Conservation (phyloP, 2,113 vertebrate genomes). For the Rynchops niger region DNA sequence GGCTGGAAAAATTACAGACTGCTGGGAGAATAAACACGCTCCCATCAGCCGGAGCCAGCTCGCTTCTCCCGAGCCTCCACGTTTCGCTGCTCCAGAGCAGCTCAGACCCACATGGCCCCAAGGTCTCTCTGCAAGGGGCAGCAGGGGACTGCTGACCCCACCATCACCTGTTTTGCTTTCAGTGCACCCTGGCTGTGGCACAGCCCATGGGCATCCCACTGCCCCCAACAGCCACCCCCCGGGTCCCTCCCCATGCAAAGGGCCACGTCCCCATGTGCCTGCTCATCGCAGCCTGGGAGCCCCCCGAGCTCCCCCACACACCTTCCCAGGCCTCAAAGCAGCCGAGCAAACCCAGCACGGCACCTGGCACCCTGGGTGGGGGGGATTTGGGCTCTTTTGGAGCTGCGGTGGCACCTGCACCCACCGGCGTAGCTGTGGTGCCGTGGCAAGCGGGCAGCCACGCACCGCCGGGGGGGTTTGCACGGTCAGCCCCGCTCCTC, state of each 20-base stretch:
- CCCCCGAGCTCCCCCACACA: fast-evolving
- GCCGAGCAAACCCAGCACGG: fast-evolving
- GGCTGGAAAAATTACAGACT: conserved; percentile 20
- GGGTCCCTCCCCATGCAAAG: neutral
- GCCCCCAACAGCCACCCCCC: too few relatives aligned
- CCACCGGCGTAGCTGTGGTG: neutral
- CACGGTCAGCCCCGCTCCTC: neutral
- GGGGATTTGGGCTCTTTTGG: fast-evolving
- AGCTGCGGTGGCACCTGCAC: fast-evolving
- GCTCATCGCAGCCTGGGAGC: neutral
- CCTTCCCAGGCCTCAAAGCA: neutral
- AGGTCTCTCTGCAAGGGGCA: neutral
- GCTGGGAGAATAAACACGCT: conserved; percentile 45
- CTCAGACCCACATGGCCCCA: fast-evolving
- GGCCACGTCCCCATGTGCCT: fast-evolving
- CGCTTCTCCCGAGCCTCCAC: neutral
- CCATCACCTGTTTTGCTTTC: neutral
- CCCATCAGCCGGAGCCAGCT: neutral
- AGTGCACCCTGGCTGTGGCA: fast-evolving
- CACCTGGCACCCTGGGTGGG: fast-evolving
- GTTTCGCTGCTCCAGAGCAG: neutral
- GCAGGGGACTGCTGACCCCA: neutral
- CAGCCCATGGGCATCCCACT: neutral
- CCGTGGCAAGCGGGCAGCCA: fast-evolving
- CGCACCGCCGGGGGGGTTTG: fast-evolving